These are phyloP conservation scores for Troilus luridus DNA, from an alignment of 2,888 invertebrate species.

Conservation along the genomic window DNA sequence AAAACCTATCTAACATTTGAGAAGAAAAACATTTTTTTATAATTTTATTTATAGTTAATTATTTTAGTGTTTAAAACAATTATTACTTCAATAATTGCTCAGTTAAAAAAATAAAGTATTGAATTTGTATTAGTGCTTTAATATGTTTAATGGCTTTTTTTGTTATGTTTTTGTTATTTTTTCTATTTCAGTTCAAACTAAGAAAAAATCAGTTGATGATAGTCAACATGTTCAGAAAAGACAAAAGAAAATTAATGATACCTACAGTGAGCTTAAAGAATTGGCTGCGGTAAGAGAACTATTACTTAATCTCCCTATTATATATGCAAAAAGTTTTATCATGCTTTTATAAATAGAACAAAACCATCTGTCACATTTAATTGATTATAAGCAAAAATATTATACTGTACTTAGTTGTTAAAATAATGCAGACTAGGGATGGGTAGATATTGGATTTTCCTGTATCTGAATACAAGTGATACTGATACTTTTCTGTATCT, in stretches of 20 bases:
- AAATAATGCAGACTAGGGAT: background rate
- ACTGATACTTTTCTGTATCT: no score
- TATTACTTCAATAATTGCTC: background rate
- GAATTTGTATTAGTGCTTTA: no score
- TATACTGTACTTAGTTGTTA: background rate
- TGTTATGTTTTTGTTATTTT: background rate
- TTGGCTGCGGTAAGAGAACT: slow-evolving; percentile 75
- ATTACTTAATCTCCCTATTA: background rate
- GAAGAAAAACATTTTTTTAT: background rate
- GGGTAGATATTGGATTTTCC: no score
- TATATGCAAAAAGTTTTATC: background rate
- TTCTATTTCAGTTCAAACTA: slow-evolving; percentile 61
- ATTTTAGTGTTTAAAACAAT: background rate
- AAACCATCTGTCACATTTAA: background rate
- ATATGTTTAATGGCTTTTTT: background rate
- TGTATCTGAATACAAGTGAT: no score
- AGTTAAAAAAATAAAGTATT: no score
- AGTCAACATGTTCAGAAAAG: slow-evolving; percentile 86
- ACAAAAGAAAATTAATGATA: slow-evolving; percentile 83
- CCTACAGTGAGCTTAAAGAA: slow-evolving; percentile 85
- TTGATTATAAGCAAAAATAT: background rate
- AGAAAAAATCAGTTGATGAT: slow-evolving; percentile 71
- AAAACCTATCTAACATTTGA: no score
- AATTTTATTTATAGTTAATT: background rate
- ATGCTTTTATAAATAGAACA: no score